Percentiles rank a stretch among this genome's conserved stretches.
Conservation (phyloP, 2,797 vertebrate species). For the Spheniscus humboldti region DNA sequence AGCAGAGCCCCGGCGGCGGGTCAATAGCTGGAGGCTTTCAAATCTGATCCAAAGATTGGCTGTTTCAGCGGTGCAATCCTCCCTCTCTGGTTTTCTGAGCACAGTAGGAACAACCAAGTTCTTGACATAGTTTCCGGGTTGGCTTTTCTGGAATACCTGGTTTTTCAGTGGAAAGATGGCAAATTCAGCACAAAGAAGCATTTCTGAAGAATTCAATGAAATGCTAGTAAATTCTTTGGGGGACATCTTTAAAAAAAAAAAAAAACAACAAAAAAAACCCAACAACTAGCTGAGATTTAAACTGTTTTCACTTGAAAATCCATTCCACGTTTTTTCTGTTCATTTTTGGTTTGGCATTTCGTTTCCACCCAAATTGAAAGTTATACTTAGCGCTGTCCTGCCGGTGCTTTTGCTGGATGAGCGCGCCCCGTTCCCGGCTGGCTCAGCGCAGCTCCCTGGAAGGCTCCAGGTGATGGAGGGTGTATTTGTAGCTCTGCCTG, state of each 20-base stretch:
- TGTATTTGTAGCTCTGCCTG: neutral
- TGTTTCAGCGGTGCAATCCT: neutral
- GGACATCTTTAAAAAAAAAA: accelerated
- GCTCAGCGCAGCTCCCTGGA: neutral
- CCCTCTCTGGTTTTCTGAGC: neutral
- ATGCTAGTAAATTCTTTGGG: neutral
- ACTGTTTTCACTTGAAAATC: neutral
- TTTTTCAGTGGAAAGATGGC: neutral
- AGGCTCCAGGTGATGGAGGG: neutral
- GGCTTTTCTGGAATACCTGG: neutral
- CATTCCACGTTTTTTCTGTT: neutral
- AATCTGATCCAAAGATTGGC: neutral
- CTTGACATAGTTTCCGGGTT: neutral
- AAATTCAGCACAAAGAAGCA: neutral
- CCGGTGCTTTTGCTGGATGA: neutral
- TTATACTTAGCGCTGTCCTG: neutral
- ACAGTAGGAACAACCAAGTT: neutral
- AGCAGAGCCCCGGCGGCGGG: neutral
- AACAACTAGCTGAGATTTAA: neutral
- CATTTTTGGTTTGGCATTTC: neutral
- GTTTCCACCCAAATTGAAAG: neutral
- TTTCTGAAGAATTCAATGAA: neutral
- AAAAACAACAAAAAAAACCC: too few relatives aligned
- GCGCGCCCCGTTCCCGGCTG: accelerated
- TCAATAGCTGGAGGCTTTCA: neutral